These are phyloP conservation scores for Pyrochroa serraticornis DNA, from an alignment of 2,888 invertebrate genomes.

Conservation along the genomic window DNA sequence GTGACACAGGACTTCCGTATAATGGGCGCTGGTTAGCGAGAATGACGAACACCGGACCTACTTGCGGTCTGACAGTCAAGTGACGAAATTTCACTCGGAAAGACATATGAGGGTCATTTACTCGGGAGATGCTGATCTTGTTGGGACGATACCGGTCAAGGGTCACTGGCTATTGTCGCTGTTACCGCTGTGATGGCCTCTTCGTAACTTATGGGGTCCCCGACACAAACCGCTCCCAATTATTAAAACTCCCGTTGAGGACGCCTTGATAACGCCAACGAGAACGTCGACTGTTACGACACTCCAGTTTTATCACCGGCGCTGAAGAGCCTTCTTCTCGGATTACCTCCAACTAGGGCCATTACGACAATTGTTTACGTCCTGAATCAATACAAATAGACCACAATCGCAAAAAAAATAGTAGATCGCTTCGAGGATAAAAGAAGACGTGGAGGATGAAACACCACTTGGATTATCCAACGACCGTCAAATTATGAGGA, in stretches of 20 bases:
- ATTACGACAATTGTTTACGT: too few species aligned
- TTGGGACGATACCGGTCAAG: constrained; percentile 31
- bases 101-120: constrained; percentile 37
- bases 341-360: too few species aligned
- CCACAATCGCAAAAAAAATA: too few species aligned
- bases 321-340: too few species aligned
- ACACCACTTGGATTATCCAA: too few species aligned
- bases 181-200: constrained; percentile 31
- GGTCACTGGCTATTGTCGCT: constrained; percentile 34
- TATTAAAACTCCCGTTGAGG: constrained; percentile 12
- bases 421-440: too few species aligned
- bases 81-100: constrained; percentile 37
- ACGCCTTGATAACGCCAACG: constrained; percentile 9
- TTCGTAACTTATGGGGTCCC: constrained; percentile 24
- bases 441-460: too few species aligned
- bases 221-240: constrained; percentile 26
- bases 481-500: too few species aligned
- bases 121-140: constrained; percentile 34
- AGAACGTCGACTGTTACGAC: not conserved
- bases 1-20: constrained; percentile 34
- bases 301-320: too few species aligned
- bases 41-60: constrained; percentile 39
- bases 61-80: constrained; percentile 36
- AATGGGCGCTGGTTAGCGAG: constrained; percentile 38
- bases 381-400: too few species aligned